Conservation (phyloP, 2,888 invertebrate species). For the Limnephilus auricula region DNA sequence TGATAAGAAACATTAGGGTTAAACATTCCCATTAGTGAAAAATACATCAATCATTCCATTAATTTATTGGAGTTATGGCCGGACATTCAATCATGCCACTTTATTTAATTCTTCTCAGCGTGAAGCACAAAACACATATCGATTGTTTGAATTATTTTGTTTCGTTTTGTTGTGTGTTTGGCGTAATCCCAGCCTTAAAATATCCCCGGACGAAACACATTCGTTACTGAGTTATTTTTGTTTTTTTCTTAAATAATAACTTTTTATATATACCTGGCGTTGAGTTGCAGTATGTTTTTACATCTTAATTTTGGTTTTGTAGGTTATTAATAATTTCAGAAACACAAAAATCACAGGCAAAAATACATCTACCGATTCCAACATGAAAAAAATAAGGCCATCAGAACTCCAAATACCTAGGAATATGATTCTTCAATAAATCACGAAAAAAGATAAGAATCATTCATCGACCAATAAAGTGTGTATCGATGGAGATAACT, state of each 20-base stretch:
- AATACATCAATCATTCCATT: constrained; percentile 59
- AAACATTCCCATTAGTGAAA: constrained; percentile 42
- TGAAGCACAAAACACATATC: not conserved
- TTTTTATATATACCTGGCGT: not conserved
- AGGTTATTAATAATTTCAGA: not conserved
- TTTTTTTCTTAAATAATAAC: not conserved
- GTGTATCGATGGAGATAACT: no score
- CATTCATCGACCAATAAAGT: no score
- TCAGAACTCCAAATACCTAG: no score
- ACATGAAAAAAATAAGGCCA: no score
- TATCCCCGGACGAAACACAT: not conserved
- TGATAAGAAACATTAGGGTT: constrained; percentile 37
- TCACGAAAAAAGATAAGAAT: no score
- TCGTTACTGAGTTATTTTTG: no score
- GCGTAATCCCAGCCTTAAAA: not conserved
- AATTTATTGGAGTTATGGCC: constrained; percentile 55
- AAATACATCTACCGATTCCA: no score
- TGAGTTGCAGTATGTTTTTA: not conserved
- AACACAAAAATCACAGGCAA: no score
- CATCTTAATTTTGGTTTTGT: not conserved
- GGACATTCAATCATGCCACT: constrained; percentile 60
- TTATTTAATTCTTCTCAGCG: not conserved
- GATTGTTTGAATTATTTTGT: not conserved
- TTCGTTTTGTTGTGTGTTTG: not conserved
- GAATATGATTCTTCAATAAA: no score